phyloP scores from a whole-genome alignment of 35 echinoderm and acorn worm species.

The Heliocidaris tuberculata region DNA sequence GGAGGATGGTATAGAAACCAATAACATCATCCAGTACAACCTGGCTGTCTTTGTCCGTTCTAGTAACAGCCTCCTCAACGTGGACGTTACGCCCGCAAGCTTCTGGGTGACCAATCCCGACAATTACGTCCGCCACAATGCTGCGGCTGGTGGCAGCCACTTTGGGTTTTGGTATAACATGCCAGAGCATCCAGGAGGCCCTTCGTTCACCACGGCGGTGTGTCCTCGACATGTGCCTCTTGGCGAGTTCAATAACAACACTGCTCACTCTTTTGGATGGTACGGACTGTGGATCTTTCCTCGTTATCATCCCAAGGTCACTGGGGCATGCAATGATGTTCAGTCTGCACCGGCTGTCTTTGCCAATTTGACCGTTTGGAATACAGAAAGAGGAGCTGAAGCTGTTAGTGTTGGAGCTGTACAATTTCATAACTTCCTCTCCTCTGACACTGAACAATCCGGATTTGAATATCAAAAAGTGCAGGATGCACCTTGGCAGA shows the following conservation, averaged over 20 bases:
- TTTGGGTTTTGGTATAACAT: constrained; percentile 82
- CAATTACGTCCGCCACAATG: constrained; percentile 76
- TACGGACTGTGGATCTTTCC: constrained; percentile 80
- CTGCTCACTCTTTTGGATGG: constrained; percentile 70
- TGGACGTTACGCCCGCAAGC: constrained; percentile 77
- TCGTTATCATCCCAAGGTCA: constrained; percentile 53
- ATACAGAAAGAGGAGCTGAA: constrained; percentile 75
- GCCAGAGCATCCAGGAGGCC: constrained; percentile 63
- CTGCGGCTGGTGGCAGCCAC: constrained; percentile 71
- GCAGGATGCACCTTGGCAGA: background rate
- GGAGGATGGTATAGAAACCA: constrained; percentile 83
- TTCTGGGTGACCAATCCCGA: constrained; percentile 85
- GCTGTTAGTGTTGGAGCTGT: constrained; percentile 60
- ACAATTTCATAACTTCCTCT: constrained; percentile 71
- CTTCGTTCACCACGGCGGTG: constrained; percentile 62
- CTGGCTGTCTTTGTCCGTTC: constrained; percentile 72
- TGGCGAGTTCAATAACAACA: constrained; percentile 68
- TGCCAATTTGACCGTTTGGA: constrained; percentile 58
- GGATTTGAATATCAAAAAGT: constrained; percentile 61
- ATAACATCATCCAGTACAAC: constrained; percentile 87
- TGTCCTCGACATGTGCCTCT: constrained; percentile 67
- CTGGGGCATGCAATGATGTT: constrained; percentile 40
- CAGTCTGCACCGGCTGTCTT: constrained; percentile 55
- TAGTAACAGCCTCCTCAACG: constrained; percentile 73
- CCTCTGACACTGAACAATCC: constrained; percentile 57